Base-by-base conservation (phyloP, 2,888 invertebrate genomes). In the Odontocolon sp. region DNA sequence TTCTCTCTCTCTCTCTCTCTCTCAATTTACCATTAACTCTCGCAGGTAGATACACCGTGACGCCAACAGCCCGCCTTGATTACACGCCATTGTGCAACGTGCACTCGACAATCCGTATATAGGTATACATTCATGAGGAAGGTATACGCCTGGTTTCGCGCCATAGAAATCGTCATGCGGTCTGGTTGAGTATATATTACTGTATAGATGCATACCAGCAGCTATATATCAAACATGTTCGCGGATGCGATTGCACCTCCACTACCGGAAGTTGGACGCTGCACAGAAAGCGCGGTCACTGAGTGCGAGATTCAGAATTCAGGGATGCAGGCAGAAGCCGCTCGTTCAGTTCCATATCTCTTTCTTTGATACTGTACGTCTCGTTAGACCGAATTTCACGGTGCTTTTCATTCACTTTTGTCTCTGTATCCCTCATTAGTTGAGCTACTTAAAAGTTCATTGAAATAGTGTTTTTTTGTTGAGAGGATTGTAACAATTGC, bases 141-240 rank as follows among this genome's bases (percentile, higher is more conserved):
- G 31, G 45, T 67, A 38, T 36, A 42, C 33, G 56, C 50, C 23
- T 31, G 14, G 66, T 40, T 50, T 50, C 57, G 31, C 54, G 54
- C 67, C 36, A 47, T 42, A 47, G 52, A 61, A 56, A 74, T 61
- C 61, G 54, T 45, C 45, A 68, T 68, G 67, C 45, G 67, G 67
- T 74, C 36, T 16, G 9, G 54, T 26, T 45, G 42, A 9, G 8
- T 33, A 61, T 26, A 23, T 11, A 54, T 36, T 26, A 54, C 59
- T 75, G 64, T 68, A 79, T 76, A n/a, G n/a, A 84, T 85, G 83
- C 82, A 79, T 70, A 68, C 61, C 69, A 68, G 31, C 31, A 31
- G 63, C 80, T 84, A 83, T 88, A 85, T 85, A 87, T 87, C 86
- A 87, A 85, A 86, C 82, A 82, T 83, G 86, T 84, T 84, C 83